Base-by-base conservation (phyloP, 37 sponge, comb jelly and placozoan species). In the Spongia lamella region DNA sequence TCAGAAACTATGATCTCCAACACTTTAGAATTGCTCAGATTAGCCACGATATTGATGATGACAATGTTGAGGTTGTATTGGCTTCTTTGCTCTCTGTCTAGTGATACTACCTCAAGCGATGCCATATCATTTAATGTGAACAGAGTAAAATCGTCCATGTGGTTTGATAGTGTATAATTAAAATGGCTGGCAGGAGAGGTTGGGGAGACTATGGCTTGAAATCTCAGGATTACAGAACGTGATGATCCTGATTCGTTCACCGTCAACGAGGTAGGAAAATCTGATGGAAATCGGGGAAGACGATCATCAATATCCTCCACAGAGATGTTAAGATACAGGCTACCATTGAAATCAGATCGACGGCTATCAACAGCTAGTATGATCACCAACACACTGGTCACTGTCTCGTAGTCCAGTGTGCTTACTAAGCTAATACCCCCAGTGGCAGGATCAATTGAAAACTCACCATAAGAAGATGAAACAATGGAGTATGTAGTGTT, bases 391-490 rank as follows among this genome's bases (percentile, higher is more conserved):
- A 47, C 34, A 25, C 19, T 32, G 15, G n/a, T 20, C 14, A 19
- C 13, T 1, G 72, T 60, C 35, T 84, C 78, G 53, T 63, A 78
- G 49, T 88, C 82, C 19, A 88, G 75, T 13, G 66, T 25, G n/a
- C 30, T 21, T 2, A 11, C 1, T 6, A 88, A 68, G 39, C 34
- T 71, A 20, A 84, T 22, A 3, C n/a, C 78, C 3, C 85, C 85
- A 1, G 72, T 78, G 17, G 0, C 7, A 25, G 3, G 24, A 37
- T 84, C 17, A 39, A 84, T 77, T 11, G 20, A 2, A 31, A 84
- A 75, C 4, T 35, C 19, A 6, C 15, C 24, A 9, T 43, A 43
- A 43, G 5, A 5, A 9, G 47, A 13, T 5, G 47, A 43, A 13
- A 43, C 47, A 43, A 43, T 9, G 9, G 47, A 43, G 9, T 43